Conservation (phyloP, 2,888 invertebrate genomes). For the Hylaea fasciaria region DNA sequence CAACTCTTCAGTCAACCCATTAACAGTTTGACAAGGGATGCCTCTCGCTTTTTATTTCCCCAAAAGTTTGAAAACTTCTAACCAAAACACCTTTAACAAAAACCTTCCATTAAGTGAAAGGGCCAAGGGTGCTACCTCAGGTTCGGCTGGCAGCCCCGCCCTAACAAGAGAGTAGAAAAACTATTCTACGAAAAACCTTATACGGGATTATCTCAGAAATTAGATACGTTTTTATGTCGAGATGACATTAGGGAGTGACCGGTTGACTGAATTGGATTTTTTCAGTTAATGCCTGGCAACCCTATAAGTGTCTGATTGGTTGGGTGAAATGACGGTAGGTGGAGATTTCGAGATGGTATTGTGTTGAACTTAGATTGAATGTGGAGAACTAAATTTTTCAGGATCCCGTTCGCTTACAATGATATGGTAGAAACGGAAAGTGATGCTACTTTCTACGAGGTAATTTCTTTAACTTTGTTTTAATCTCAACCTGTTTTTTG, state of each 20-base stretch:
- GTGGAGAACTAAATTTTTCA: background rate
- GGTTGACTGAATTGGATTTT: conserved; percentile 54
- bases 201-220: conserved; percentile 61
- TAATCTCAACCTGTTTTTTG: background rate
- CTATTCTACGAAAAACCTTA: conserved; percentile 52
- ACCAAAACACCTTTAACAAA: conserved; percentile 42
- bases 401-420: background rate
- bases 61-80: conserved; percentile 34
- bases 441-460: no score
- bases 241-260: conserved; percentile 60
- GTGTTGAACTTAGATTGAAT: conserved; percentile 4
- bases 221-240: conserved; percentile 63
- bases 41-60: conserved; percentile 27
- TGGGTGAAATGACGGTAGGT: conserved; percentile 18
- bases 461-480: no score
- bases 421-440: background rate
- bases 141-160: conserved; percentile 44
- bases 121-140: conserved; percentile 28
- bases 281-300: conserved; percentile 42
- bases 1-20: conserved; percentile 34
- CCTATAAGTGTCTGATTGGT: conserved; percentile 34
- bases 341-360: conserved; percentile 22
- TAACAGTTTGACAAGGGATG: conserved; percentile 32
- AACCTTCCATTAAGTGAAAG: conserved; percentile 40
- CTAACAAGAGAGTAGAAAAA: conserved; percentile 55